phyloP scores from a whole-genome alignment of 2,888 invertebrate genomes.

The Tachina grossa region DNA sequence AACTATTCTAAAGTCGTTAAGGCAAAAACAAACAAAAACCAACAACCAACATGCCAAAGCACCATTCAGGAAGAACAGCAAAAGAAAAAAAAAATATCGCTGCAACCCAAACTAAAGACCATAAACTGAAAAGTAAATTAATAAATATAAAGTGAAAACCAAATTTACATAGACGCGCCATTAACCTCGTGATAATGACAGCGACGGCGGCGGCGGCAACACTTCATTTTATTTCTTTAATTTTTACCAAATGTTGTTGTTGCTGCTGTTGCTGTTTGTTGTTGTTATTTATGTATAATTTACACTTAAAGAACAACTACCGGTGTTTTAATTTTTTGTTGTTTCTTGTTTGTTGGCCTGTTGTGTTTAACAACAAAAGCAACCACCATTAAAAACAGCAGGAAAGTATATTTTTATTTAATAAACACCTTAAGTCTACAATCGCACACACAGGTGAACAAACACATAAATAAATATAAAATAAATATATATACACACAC shows the following conservation, averaged over 20 bases:
- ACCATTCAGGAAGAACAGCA: background rate
- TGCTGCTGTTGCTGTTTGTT: slow-evolving; percentile 8
- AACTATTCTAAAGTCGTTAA: slow-evolving; percentile 54
- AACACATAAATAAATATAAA: too few species aligned
- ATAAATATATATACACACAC: background rate
- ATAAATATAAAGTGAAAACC: slow-evolving; percentile 55
- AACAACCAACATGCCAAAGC: slow-evolving; percentile 29
- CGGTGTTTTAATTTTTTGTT: slow-evolving; percentile 50
- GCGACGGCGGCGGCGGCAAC: slow-evolving; percentile 64
- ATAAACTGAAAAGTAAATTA: slow-evolving; percentile 53
- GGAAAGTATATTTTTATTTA: slow-evolving; percentile 35
- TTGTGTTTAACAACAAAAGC: slow-evolving; percentile 53
- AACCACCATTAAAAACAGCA: slow-evolving; percentile 47
- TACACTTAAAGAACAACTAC: slow-evolving; percentile 62
- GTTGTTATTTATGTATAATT: slow-evolving; percentile 54
- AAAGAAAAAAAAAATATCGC: background rate
- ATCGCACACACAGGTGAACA: background rate
- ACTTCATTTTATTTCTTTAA: slow-evolving; percentile 38
- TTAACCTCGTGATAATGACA: slow-evolving; percentile 68
- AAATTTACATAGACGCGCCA: slow-evolving; percentile 68
- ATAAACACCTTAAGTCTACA: slow-evolving; percentile 58
- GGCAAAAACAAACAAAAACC: slow-evolving; percentile 3
- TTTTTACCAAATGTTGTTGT: slow-evolving; percentile 5
- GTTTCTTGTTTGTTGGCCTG: slow-evolving; percentile 24
- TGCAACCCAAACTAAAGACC: slow-evolving; percentile 16